A percentile compares a stretch with the other conserved stretches of the same genome.
These are phyloP conservation scores for Muschampia plurimacula DNA, from an alignment of 2,888 invertebrate species.

Conservation along the genomic window DNA sequence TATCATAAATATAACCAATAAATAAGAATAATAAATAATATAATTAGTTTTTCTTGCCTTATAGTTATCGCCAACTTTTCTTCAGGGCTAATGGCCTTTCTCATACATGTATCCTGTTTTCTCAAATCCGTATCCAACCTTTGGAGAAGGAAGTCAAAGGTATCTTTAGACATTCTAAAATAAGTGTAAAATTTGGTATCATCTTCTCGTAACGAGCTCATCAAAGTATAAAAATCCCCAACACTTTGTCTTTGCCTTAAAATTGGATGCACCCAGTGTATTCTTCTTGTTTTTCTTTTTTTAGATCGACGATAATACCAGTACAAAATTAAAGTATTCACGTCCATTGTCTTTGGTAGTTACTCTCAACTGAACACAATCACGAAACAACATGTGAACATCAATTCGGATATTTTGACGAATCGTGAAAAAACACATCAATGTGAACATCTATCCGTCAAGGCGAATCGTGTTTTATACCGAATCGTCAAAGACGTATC, in stretches of 20 bases:
- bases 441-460: conserved; percentile 29
- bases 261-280: conserved; percentile 8
- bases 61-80: conserved; percentile 8
- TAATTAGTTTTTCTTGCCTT: conserved; percentile 2
- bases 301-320: conserved; percentile 8
- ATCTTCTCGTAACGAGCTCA: conserved; percentile 8
- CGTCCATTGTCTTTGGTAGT: conserved; percentile 8
- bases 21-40: conserved; percentile 5
- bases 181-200: conserved; percentile 8
- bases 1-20: conserved; percentile 8
- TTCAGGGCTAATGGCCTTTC: conserved; percentile 8
- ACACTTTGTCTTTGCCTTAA: conserved; percentile 8
- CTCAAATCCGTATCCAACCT: conserved; percentile 8
- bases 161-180: conserved; percentile 8
- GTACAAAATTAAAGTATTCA: conserved; percentile 8
- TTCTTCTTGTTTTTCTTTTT: conserved; percentile 8
- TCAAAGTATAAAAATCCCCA: conserved; percentile 8
- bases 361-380: conserved; percentile 14
- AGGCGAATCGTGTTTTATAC: conserved; percentile 21
- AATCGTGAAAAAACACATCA: conserved; percentile 30
- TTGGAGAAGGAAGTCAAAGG: conserved; percentile 8
- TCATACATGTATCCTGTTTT: conserved; percentile 8
- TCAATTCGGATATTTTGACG: conserved; percentile 29
- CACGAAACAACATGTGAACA: conserved; percentile 23
- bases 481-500: conserved; percentile 28